phyloP scores from a whole-genome alignment of 2,797 vertebrate species.

The Amblyraja radiata region DNA sequence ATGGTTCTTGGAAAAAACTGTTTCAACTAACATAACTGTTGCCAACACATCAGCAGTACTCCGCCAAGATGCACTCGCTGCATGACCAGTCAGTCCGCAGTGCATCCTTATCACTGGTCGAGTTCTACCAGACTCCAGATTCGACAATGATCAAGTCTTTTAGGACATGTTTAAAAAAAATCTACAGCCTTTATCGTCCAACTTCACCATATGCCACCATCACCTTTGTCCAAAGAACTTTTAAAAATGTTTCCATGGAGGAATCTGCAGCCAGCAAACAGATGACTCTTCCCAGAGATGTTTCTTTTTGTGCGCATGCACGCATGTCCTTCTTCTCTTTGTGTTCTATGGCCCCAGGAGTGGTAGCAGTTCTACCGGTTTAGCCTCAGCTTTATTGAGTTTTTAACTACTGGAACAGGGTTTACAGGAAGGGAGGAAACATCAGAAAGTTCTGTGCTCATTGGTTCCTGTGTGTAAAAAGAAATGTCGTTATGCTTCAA shows the following conservation, averaged over 20 bases:
- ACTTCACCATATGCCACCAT: constrained; percentile 43
- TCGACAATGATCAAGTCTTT: constrained; percentile 61
- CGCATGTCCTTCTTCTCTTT: constrained; percentile 45
- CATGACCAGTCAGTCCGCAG: constrained; percentile 46
- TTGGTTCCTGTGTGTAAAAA: constrained; percentile 55
- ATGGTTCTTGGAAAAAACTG: constrained; percentile 57
- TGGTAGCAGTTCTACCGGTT: constrained; percentile 66
- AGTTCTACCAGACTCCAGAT: constrained; percentile 53
- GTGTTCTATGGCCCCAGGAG: constrained; percentile 40
- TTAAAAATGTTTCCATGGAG: constrained; percentile 63
- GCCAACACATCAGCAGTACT: constrained; percentile 69
- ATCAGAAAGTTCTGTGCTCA: constrained; percentile 70
- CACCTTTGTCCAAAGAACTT: constrained; percentile 64
- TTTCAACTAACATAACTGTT: constrained; percentile 65
- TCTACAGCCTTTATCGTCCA: constrained; percentile 38
- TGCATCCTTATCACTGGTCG: constrained; percentile 22
- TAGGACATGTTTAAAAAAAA: constrained; percentile 51
- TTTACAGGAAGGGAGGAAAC: constrained; percentile 64
- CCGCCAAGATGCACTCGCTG: constrained; percentile 48
- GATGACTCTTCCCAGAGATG: constrained; percentile 14
- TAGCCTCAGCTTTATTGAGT: constrained; percentile 76
- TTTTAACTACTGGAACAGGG: constrained; percentile 72
- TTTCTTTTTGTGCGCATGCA: background rate
- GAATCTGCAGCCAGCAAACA: constrained; percentile 35
- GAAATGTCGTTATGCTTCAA: background rate